Evolutionary conservation across 92 coral and sea anemone genomes (phyloP), one percentile per base, ranked within the genome.

Genomic region (Meandrina meandrites): DNA sequence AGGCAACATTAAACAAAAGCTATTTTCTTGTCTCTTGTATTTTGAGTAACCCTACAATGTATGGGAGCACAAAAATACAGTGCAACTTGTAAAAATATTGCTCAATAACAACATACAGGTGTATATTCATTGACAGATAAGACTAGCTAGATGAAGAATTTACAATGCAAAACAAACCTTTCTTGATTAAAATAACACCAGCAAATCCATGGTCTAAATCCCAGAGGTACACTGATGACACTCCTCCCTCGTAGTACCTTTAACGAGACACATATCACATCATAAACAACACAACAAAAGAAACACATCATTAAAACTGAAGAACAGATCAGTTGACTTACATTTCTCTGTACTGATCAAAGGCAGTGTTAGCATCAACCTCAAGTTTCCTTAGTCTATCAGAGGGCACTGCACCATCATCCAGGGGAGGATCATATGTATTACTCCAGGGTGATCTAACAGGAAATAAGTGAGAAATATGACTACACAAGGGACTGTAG

Each of bases 141-240:
- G n/a, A n/a, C n/a, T n/a, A n/a, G n/a, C n/a, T 68, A 68, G 35
- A 14, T 68, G 35, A 68, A 68, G 21, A 72, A 34, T 5, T 72
- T 17, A 72, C 22, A 12, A 72, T 35, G 27, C 14, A 72, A 24
- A 8, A 36, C 48, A 19, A 78, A 97, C 99, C 99, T 94, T 97
- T 97, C 86, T 97, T 97, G 80, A 97, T 95, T 72, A 97, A 91
- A 80, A 97, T 91, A 69, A 97, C 99, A 54, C 99, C 99, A 79
- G 99, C 99, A 95, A 97, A 97, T 7, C 99, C 99, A 95, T 95
- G 97, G 86, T 97, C 99, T 87, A 97, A 87, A 84, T 97, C 99
- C 99, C 99, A 97, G 24, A 97, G 96, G 84, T 97, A 97, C 22
- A 97, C 99, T 10, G 99, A 97, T 13, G 97, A 93, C 42, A 97